Conservation (phyloP, 2,113 vertebrate genomes). For the Epinephelus lanceolatus region DNA sequence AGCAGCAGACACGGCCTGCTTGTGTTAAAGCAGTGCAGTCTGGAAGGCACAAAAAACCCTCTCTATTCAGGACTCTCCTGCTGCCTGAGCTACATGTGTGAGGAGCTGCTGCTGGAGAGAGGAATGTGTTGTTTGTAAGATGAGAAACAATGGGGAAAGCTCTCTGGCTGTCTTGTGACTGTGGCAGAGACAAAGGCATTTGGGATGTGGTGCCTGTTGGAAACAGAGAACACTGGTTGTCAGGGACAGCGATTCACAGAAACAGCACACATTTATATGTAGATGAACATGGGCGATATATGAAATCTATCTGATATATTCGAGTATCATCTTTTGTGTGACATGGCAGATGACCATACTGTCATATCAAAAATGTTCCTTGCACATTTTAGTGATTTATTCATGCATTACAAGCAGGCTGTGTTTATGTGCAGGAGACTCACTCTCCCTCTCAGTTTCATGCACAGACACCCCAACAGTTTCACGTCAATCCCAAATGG, state of each 20-base stretch:
- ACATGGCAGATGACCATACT: too few species aligned
- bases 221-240: constrained; percentile 3
- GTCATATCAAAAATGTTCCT: too few species aligned
- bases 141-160: constrained; percentile 17
- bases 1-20: constrained; percentile 7
- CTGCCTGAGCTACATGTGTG: neutral
- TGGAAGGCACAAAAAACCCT: constrained; percentile 63
- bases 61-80: constrained; percentile 1
- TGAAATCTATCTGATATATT: too few species aligned
- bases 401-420: too few species aligned
- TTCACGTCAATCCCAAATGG: too few species aligned
- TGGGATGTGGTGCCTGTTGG: constrained; percentile 34
- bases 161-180: constrained; percentile 10
- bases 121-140: neutral
- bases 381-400: too few species aligned
- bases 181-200: neutral
- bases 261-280: neutral
- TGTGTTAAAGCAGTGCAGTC: constrained; percentile 39
- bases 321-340: too few species aligned
- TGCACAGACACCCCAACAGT: too few species aligned
- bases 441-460: too few species aligned
- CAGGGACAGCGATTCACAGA: neutral
- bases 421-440: too few species aligned
- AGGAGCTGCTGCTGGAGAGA: constrained; percentile 18
- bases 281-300: neutral